These are phyloP conservation scores for Paedocypris micromegethes DNA, from an alignment of 2,797 vertebrate species.

Conservation along the genomic window DNA sequence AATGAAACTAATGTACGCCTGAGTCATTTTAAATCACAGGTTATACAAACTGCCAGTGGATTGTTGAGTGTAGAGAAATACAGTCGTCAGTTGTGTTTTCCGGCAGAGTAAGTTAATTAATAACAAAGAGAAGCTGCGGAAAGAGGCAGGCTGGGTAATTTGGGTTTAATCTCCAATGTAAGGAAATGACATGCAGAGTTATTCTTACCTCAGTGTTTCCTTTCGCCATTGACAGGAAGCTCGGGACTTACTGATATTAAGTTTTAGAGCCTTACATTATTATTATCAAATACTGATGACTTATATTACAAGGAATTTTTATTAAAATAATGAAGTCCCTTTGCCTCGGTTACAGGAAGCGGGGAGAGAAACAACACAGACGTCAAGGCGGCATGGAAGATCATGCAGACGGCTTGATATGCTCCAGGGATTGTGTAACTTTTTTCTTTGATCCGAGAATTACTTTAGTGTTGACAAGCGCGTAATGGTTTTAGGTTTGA, in stretches of 20 bases:
- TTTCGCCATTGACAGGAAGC: conserved; percentile 13
- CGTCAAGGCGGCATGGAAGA: conserved; percentile 6
- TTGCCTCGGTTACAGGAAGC: conserved; percentile 4
- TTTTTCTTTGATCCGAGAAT: conserved; percentile 43
- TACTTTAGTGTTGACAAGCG: conserved; percentile 40
- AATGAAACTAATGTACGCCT: neutral
- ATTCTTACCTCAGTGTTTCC: conserved; percentile 18
- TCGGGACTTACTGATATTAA: conserved; percentile 13
- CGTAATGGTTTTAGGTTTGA: conserved; percentile 44
- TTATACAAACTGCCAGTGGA: neutral
- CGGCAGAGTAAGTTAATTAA: conserved; percentile 26
- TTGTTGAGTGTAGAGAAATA: conserved; percentile 16
- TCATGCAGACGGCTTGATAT: conserved; percentile 32
- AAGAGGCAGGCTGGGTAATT: conserved; percentile 24
- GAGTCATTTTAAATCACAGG: neutral
- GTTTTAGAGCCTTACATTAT: conserved; percentile 5
- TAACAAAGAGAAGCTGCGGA: conserved; percentile 30
- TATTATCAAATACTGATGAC: conserved; percentile 13
- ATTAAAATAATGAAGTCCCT: conserved; percentile 6
- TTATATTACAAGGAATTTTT: conserved; percentile 5
- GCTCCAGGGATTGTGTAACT: conserved; percentile 23
- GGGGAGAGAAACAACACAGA: conserved; percentile 6
- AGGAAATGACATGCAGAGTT: conserved; percentile 33
- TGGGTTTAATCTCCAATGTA: conserved; percentile 34
- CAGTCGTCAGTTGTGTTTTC: conserved; percentile 18